Base-by-base conservation (phyloP, 2,888 invertebrate genomes). In the Choreutis nemorana region DNA sequence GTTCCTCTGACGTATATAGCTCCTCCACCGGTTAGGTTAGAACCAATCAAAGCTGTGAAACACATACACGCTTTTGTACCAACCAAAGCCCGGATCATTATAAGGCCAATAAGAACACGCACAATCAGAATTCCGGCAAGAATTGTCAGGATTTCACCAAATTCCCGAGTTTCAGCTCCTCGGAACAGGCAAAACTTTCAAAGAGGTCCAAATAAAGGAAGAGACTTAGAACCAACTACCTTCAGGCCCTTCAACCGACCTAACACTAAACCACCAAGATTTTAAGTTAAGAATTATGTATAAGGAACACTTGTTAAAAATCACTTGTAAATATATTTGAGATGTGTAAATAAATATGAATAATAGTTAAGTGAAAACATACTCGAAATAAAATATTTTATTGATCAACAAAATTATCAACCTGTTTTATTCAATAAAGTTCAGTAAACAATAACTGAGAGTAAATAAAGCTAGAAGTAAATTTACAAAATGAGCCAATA, bases 1-100 rank as follows among this genome's bases (percentile, higher is more conserved):
- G 72, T 73, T 5, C 77, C 78, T 2, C 41, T 78, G 7, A 58
- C 61, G 3, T 78, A 77, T 31, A 75, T 78, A 7, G 63, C 68
- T 9, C 78, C 75, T 7, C 77, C 75, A 1, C 64, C 71, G 2
- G 30, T 60, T n/a, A 39, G 39, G 41, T 45, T 48, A 11, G 52
- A 58, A 28, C 54, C 57, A 4, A 42, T 63, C 9, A 62, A 41
- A 21, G 31, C 45, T 12, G 27, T 44, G 10, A 42, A 46, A 26
- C 64, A 73, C 33, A 38, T 68, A 1, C 68, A 75, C 36, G 53
- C 61, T 1, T 72, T 51, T 35, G 50, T 66, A 30, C 75, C 77
- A 13, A 42, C 55, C 18, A 57, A 45, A 30, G 44, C 61, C 2
- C 73, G 63, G 40, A 58, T 75, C 9, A 56, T 73, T 14, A 55